These are phyloP conservation scores for Diplodus puntazzo DNA, from an alignment of 2,797 vertebrate genomes.

Conservation along the genomic window DNA sequence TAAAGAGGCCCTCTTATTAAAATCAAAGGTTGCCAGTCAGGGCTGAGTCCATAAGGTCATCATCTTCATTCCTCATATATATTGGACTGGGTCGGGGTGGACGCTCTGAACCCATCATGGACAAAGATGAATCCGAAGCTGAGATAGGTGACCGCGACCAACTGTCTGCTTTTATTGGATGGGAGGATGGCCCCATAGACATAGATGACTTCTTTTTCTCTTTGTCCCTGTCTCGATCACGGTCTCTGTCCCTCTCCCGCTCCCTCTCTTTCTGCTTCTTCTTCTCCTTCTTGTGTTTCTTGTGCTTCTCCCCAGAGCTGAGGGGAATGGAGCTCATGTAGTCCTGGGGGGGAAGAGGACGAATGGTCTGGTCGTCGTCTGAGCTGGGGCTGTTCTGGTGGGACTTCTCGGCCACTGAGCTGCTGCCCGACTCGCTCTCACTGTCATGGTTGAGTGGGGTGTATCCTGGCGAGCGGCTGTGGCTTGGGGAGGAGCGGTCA, in stretches of 20 bases:
- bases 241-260: slow-evolving; percentile 90
- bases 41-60: slow-evolving; percentile 98
- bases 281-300: slow-evolving; percentile 99
- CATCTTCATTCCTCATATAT: slow-evolving; percentile 95
- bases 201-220: slow-evolving; percentile 88
- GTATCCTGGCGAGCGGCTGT: slow-evolving; percentile 97
- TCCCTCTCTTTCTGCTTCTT: slow-evolving; percentile 96
- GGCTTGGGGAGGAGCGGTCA: slow-evolving; percentile 96
- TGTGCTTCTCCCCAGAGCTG: slow-evolving; percentile 95
- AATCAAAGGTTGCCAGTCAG: slow-evolving; percentile 91
- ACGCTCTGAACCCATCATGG: slow-evolving; percentile 92
- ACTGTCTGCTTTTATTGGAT: slow-evolving; percentile 93
- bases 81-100: slow-evolving; percentile 91
- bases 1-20: slow-evolving; percentile 30
- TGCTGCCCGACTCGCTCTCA: slow-evolving; percentile 97
- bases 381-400: slow-evolving; percentile 99
- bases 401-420: slow-evolving; percentile 97
- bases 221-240: slow-evolving; percentile 86
- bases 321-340: slow-evolving; percentile 89
- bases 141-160: slow-evolving; percentile 97
- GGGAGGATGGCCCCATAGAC: slow-evolving; percentile 85
- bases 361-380: slow-evolving; percentile 92
- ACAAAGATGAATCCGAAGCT: slow-evolving; percentile 90
- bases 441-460: slow-evolving; percentile 97
- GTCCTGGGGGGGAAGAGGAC: slow-evolving; percentile 87